These are phyloP conservation scores for Microchrysa polita DNA, from an alignment of 2,888 invertebrate genomes.

Conservation along the genomic window DNA sequence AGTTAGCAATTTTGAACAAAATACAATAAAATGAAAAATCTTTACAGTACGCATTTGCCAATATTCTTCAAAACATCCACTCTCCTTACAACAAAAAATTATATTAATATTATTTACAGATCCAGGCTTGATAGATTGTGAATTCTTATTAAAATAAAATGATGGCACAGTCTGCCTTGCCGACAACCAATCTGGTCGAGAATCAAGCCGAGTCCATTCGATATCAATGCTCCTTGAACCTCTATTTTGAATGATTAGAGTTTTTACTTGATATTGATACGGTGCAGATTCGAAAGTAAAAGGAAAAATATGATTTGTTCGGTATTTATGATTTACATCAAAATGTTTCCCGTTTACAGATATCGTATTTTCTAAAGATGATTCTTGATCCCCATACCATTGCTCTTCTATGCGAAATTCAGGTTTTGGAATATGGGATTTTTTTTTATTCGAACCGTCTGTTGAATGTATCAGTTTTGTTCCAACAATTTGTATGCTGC, in stretches of 20 bases:
- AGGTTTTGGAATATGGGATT: neutral
- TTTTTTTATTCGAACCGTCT: neutral
- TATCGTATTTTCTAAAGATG: conserved; percentile 20
- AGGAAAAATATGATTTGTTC: neutral
- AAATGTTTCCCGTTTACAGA: neutral
- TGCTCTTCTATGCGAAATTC: conserved; percentile 13
- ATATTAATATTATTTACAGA: neutral
- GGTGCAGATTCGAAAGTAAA: conserved; percentile 21
- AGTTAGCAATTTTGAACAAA: too few species aligned
- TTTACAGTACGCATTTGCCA: conserved; percentile 39
- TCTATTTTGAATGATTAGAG: conserved; percentile 25
- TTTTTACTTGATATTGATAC: neutral
- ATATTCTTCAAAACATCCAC: conserved; percentile 42
- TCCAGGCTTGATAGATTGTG: conserved; percentile 34
- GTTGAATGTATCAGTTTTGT: neutral
- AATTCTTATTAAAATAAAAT: conserved; percentile 48
- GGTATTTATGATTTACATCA: conserved; percentile 10
- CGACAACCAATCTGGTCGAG: neutral
- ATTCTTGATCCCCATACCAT: conserved; percentile 13
- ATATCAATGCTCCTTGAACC: conserved; percentile 45
- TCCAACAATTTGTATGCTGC: conserved; percentile 14
- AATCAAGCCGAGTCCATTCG: conserved; percentile 15
- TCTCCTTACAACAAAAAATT: conserved; percentile 38
- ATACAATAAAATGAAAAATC: too few species aligned
- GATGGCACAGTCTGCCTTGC: neutral